These are phyloP conservation scores for Ptilonorhynchus violaceus DNA, from an alignment of 2,113 vertebrate species.

Conservation along the genomic window DNA sequence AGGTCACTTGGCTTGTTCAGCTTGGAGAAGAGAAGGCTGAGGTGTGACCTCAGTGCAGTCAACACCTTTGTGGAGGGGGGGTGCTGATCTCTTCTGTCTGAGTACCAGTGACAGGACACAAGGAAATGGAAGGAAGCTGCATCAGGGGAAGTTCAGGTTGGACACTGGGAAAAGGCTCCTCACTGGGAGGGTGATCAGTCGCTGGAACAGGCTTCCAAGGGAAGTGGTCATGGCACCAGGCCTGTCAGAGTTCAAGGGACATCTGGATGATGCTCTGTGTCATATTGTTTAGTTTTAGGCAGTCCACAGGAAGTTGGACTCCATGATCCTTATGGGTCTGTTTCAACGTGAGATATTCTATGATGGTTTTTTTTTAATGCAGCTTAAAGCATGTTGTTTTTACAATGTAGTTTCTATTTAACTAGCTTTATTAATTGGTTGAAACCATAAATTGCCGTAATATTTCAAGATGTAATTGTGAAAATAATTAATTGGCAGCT, in stretches of 20 bases:
- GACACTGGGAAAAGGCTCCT: not conserved
- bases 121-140: not conserved
- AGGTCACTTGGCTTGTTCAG: too few relatives aligned
- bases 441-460: not conserved
- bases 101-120: accelerated
- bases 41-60: not conserved
- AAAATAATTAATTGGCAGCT: not conserved
- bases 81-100: not conserved
- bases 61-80: accelerated
- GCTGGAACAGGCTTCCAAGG: not conserved
- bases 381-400: not conserved
- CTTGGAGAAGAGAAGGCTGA: not conserved
- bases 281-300: not conserved
- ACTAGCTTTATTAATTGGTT: not conserved
- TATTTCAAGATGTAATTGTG: not conserved
- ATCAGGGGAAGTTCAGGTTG: not conserved
- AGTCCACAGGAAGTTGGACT: not conserved
- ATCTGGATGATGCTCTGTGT: accelerated
- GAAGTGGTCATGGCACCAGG: not conserved
- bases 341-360: not conserved
- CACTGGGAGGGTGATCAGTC: accelerated
- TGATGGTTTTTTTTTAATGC: not conserved
- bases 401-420: not conserved
- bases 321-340: not conserved
- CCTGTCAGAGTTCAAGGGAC: not conserved